Conservation (phyloP, 2,113 vertebrate genomes). For the Megaptera novaeangliae region DNA sequence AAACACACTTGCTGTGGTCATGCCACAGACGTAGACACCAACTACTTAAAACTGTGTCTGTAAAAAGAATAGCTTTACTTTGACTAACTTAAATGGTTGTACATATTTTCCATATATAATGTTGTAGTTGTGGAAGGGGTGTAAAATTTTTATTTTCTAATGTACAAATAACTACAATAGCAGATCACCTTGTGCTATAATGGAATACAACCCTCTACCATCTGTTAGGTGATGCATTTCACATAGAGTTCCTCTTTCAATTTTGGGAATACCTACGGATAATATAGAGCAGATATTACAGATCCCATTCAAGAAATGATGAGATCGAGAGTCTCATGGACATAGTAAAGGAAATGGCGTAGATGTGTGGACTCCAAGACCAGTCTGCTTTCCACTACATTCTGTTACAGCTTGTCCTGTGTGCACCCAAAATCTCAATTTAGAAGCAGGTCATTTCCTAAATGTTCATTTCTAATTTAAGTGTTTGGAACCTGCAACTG, state of each 20-base stretch:
- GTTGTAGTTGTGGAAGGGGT: not conserved
- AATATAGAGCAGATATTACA: not conserved
- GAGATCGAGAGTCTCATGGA: not conserved
- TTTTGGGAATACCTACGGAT: not conserved
- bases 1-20: not conserved
- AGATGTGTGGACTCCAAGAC: accelerated
- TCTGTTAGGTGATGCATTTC: not conserved
- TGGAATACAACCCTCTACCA: not conserved
- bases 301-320: not conserved
- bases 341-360: not conserved
- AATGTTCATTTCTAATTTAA: not conserved
- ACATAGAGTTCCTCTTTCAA: not conserved
- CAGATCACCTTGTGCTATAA: not conserved
- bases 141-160: conserved; percentile 4
- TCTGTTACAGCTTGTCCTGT: not conserved
- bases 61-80: not conserved
- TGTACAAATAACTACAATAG: not conserved
- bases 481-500: not conserved
- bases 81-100: not conserved
- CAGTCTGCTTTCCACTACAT: not conserved
- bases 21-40: not conserved
- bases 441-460: not conserved
- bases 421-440: not conserved
- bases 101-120: not conserved
- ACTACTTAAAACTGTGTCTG: not conserved